Evolutionary conservation across 2,888 invertebrate genomes (phyloP).

Genomic region (Euphydryas editha): DNA sequence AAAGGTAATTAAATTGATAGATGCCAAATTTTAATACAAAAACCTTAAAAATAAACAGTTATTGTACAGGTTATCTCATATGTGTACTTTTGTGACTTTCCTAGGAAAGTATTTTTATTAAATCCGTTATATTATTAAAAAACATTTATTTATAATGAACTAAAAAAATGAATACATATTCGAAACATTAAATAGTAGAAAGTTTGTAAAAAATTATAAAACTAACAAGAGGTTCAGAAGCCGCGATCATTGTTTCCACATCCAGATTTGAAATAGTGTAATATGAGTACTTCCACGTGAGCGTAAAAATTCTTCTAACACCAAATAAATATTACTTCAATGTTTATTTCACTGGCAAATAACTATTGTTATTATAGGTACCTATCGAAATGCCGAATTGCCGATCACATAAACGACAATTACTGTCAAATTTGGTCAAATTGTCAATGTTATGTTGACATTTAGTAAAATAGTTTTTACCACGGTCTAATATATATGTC

Average conservation of each 20-base stretch:
- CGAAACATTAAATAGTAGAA: neutral
- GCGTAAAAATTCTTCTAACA: constrained; percentile 40
- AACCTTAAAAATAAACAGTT: too few relatives aligned
- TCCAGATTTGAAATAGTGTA: constrained; percentile 90
- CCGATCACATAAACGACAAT: constrained; percentile 16
- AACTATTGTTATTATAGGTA: too few relatives aligned
- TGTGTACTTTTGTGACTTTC: too few relatives aligned
- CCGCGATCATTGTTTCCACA: constrained; percentile 95
- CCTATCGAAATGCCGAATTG: neutral
- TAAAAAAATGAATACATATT: too few relatives aligned
- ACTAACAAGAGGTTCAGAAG: constrained; percentile 93
- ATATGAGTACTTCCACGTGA: constrained; percentile 52
- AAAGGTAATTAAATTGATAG: too few relatives aligned
- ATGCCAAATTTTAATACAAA: too few relatives aligned
- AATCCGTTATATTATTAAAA: too few relatives aligned
- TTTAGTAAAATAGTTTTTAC: constrained; percentile 29
- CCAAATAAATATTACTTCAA: neutral
- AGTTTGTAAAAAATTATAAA: neutral
- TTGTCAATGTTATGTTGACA: constrained; percentile 37
- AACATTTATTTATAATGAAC: too few relatives aligned
- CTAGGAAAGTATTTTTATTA: too few relatives aligned
- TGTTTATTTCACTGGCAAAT: neutral
- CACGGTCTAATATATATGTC: too few relatives aligned
- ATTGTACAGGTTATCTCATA: too few relatives aligned
- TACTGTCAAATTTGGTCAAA: constrained; percentile 8